These are phyloP conservation scores for Aromia moschata DNA, from an alignment of 2,888 invertebrate species.

Conservation along the genomic window DNA sequence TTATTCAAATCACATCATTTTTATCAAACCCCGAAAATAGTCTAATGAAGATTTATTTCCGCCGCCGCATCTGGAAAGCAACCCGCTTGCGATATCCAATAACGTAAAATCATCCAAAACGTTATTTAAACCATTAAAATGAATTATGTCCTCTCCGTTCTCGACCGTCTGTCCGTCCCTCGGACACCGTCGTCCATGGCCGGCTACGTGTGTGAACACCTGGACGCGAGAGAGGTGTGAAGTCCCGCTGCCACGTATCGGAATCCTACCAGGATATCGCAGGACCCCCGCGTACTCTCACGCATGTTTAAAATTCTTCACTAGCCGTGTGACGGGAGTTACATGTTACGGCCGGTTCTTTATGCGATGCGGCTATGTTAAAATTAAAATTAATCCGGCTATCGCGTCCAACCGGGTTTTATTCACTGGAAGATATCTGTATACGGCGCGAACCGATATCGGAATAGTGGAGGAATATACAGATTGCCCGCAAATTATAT, in stretches of 20 bases:
- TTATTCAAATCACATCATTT: too few relatives aligned
- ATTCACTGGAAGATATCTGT: not conserved
- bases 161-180: slow-evolving; percentile 37
- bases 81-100: not conserved
- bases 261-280: slow-evolving; percentile 32
- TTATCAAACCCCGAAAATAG: too few relatives aligned
- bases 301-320: slow-evolving; percentile 40
- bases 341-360: slow-evolving; percentile 10
- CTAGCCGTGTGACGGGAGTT: slow-evolving; percentile 15
- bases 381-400: slow-evolving; percentile 6
- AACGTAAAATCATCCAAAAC: not conserved
- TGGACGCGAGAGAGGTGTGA: slow-evolving; percentile 44
- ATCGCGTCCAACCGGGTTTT: not conserved
- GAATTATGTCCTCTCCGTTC: slow-evolving; percentile 2
- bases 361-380: not conserved
- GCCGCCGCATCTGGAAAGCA: too few relatives aligned
- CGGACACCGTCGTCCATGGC: slow-evolving; percentile 42
- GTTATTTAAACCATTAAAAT: slow-evolving; percentile 4
- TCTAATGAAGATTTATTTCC: too few relatives aligned
- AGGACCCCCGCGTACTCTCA: slow-evolving; percentile 38
- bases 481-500: too few relatives aligned
- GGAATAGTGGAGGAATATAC: too few relatives aligned
- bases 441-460: too few relatives aligned
- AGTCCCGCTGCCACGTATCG: slow-evolving; percentile 37
- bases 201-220: slow-evolving; percentile 45